Evolutionary conservation across 2,113 vertebrate species (phyloP).

Genomic region (Sander lucioperca): DNA sequence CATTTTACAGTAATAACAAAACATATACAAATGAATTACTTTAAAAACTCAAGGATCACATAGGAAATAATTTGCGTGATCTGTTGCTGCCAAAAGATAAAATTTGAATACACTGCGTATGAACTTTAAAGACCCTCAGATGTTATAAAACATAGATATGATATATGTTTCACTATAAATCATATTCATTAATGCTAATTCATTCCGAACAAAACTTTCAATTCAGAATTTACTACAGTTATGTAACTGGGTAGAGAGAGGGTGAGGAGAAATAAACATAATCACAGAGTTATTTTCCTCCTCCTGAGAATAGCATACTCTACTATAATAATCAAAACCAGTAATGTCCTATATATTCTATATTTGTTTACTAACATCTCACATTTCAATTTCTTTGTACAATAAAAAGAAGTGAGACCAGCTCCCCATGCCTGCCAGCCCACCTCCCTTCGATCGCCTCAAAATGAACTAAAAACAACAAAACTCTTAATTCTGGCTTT

Average conservation of each 20-base stretch:
- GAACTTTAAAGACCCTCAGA: constrained; percentile 28
- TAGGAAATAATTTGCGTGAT: constrained; percentile 2
- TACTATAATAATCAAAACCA: constrained; percentile 61
- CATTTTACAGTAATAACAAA: constrained; percentile 15
- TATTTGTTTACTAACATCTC: constrained; percentile 69
- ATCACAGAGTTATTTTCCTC: constrained; percentile 36
- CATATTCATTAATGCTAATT: constrained; percentile 57
- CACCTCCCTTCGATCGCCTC: constrained; percentile 49
- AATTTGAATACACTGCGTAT: constrained; percentile 22
- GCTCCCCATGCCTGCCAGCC: constrained; percentile 60
- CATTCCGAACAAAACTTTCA: constrained; percentile 60
- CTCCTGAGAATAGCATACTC: constrained; percentile 56
- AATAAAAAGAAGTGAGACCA: constrained; percentile 47
- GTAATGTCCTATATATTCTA: constrained; percentile 70
- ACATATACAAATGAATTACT: constrained; percentile 14
- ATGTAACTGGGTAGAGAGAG: constrained; percentile 30
- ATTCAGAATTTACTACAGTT: constrained; percentile 48
- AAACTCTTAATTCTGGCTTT: constrained; percentile 78
- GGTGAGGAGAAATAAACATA: constrained; percentile 38
- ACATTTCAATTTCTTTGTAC: constrained; percentile 66
- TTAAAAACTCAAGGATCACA: constrained; percentile 15
- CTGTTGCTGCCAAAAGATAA: constrained; percentile 22
- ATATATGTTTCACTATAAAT: constrained; percentile 29
- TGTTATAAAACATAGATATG: constrained; percentile 18
- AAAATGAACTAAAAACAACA: constrained; percentile 73